Evolutionary conservation across 1,140 invertebrate species (phyloP), one percentile per base, ranked within the genome.

Genomic region (Platorchestia sp.): DNA sequence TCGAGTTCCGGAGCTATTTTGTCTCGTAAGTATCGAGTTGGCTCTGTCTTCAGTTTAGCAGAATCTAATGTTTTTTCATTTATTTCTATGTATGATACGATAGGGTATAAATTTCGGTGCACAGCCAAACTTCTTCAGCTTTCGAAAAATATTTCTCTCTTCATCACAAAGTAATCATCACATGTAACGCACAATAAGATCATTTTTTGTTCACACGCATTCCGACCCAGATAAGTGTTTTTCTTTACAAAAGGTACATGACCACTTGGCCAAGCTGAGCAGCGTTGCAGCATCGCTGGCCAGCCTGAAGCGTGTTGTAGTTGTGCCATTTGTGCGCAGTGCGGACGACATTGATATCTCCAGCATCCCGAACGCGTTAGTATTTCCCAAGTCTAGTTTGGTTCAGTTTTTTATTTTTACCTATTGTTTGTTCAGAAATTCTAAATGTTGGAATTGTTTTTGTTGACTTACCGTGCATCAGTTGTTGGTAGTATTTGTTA

Each of bases 211-310:
- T 19, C 47, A 51, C 19, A 51, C 47, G 7, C 47, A 51, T 51
- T 51, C 47, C 47, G 47, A 6, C 19, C 47, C 10, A 75, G 27
- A 75, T 75, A 93, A 91, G 91, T 45, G 16, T 93, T 44, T 90
- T 47, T 45, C 44, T 7, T 44, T 14, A 91, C 42, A 1, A 5
- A 6, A 93, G 91, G 96, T 97, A 43, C 97, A 98, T 96, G 97
- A 97, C 75, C 97, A 98, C 96, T 95, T 97, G 16, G 97, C 97
- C 36, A 98, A 98, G 96, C 95, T 98, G 42, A 96, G 97, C 95
- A 96, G 97, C 96, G 97, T 98, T 91, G 97, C 97, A 0, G 96
- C 97, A 96, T 97, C 97, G 45, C 96, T 98, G 40, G 97, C 97
- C 44, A 97, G 97, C 43, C 96, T 98, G 43, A 96, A 97, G 95